Evolutionary conservation across 92 coral and sea anemone species (phyloP).

Genomic region (Phenganax subtilis): DNA sequence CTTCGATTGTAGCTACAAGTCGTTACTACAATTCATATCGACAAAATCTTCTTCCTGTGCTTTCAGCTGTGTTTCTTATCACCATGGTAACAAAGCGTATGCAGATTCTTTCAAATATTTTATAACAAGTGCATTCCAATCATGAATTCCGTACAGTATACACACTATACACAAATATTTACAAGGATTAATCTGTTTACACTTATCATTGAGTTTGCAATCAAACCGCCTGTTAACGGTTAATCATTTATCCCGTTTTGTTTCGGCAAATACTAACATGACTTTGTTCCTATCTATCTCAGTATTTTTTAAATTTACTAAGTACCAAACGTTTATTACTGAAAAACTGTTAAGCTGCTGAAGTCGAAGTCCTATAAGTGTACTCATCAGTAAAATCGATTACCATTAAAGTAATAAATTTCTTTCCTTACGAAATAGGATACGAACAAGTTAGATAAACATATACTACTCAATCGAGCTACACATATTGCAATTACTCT

Average conservation of each 20-base stretch:
- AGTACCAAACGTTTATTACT: no score
- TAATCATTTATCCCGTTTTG: background rate
- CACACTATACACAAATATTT: slow-evolving; percentile 7
- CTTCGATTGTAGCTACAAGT: background rate
- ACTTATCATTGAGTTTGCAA: background rate
- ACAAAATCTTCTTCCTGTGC: background rate
- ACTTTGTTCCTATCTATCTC: no score
- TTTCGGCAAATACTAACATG: background rate
- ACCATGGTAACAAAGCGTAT: slow-evolving; percentile 7
- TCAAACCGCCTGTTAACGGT: background rate
- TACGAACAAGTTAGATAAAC: no score
- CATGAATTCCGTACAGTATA: background rate
- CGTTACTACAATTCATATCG: background rate
- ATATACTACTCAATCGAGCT: no score
- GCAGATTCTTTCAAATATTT: background rate
- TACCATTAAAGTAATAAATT: no score
- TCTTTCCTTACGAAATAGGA: background rate
- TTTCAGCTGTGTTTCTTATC: background rate
- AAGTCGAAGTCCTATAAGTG: no score
- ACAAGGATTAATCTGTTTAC: background rate
- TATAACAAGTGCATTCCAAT: background rate
- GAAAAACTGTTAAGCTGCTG: no score
- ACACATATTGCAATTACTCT: no score
- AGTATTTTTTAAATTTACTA: no score
- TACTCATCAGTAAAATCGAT: no score